Evolutionary conservation across 2,113 vertebrate species (phyloP), one percentile per base, ranked within the genome.

Genomic region (Serinus canaria): DNA sequence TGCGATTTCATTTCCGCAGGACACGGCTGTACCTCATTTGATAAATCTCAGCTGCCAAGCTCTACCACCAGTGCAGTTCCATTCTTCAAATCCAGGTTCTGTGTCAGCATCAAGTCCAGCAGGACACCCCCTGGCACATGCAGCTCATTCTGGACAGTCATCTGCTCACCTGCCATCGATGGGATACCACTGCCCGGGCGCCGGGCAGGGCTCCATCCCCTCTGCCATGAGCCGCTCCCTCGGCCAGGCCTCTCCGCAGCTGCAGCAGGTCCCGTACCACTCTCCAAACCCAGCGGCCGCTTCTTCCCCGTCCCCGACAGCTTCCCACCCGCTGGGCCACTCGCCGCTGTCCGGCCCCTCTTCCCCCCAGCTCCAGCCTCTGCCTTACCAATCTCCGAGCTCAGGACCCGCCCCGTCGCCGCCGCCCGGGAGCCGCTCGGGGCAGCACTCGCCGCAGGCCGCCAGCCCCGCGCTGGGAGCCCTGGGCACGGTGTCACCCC

Each of bases 371-470:
- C 98, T 99, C 18, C 99, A 99, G 28, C 97, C 98, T 59, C 87
- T 99, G 96, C 98, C 99, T 96, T 99, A 99, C 91, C 99, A 99
- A 19, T 99, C 99, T 89, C 98, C 99, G 92, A 99, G 98, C 97
- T 98, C 98, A 96, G 98, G 98, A 96, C 96, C 97, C 62, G 87
- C 96, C 66, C 97, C 98, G 30, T 98, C 99, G 22, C 98, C 98
- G 53, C 99, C 99, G 4, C 98, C 98, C 67, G 95, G 97, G 17
- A 97, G 98, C 87, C 98, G 98, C 95, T 98, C 98, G 92, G 98
- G 98, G 94, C 99, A 99, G 96, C 98, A 96, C 53, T 99, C 99
- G 59, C 98, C 99, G 73, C 99, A 99, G 97, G 98, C 99, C 60
- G 98, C 98, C 59, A 99, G 98, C 92, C 98, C 99, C 4, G 98